Percentiles rank a stretch among this genome's conserved stretches.
phyloP scores from a whole-genome alignment of 1,140 invertebrate genomes.

The Drosophila truncata region DNA sequence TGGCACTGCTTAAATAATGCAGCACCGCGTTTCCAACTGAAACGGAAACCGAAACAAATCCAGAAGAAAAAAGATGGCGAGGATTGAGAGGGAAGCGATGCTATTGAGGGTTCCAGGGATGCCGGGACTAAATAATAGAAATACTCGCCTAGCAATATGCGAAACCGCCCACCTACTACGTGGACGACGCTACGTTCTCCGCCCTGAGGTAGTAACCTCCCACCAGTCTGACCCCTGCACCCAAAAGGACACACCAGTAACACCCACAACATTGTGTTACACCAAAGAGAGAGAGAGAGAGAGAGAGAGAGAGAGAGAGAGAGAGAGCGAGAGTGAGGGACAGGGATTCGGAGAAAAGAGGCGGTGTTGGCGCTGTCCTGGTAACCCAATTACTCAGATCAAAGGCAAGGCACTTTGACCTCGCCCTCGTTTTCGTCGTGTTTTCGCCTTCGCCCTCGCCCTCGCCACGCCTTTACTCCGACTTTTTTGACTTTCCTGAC shows the following conservation, averaged over 20 bases:
- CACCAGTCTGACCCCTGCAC: constrained; percentile 49
- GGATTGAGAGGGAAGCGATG: constrained; percentile 5
- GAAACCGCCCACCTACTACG: background rate
- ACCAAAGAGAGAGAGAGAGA: background rate
- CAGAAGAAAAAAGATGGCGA: constrained; percentile 8
- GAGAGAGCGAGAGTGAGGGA: background rate
- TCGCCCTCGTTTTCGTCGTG: constrained; percentile 6
- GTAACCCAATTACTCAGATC: constrained; percentile 62
- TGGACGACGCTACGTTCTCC: too few species aligned
- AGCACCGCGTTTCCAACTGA: constrained; percentile 11
- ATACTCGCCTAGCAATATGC: constrained; percentile 22
- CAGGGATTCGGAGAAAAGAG: constrained; percentile 7
- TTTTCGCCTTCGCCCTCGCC: background rate
- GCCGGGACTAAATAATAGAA: constrained; percentile 17
- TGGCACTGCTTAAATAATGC: constrained; percentile 73
- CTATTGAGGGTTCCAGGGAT: constrained; percentile 1
- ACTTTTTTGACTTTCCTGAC: background rate
- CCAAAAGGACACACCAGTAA: constrained; percentile 12
- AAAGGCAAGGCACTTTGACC: constrained; percentile 34
- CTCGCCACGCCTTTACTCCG: background rate
- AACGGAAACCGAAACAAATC: constrained; percentile 39
- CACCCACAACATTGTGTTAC: constrained; percentile 9
- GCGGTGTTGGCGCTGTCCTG: constrained; percentile 33
- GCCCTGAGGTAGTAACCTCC: constrained; percentile 12
- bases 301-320: background rate